Evolutionary conservation across 2,888 invertebrate genomes (phyloP), one percentile per base, ranked within the genome.

Genomic region (Aphidius colemani): DNA sequence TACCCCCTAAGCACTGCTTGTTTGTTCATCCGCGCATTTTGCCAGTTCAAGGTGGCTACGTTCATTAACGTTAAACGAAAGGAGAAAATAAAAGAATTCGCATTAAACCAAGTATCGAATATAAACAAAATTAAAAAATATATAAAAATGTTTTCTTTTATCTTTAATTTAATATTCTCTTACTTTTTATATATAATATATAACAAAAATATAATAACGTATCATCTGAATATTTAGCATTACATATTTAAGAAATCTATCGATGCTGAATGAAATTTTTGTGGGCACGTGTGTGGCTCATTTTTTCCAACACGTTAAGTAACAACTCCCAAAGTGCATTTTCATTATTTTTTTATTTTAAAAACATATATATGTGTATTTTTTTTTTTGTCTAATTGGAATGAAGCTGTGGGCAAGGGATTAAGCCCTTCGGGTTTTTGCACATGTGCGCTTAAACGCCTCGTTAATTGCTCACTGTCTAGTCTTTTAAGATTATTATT

Each of bases 31-130:
- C 77, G 77, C 30, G 30, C 30, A 5, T 30, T 76, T 79, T 77
- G 76, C 77, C 79, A 75, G 76, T 80, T 80, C 78, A 80, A 80
- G 80, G 80, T 80, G 79, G 79, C 75, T 77, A 76, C 78, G 75
- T 76, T 80, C 79, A 78, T 79, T 79, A 79, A 73, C 74, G 73
- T 58, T 46, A 58, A 67, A 64, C 64, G 63, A 49, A 53, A 41
- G 55, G 43, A 51, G 49, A 61, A 53, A 48, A 56, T 49, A 50
- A 48, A 48, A 41, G 41, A 61, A 30, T 30, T 30, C 5, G 5
- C 30, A 30, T 30, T 30, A 30, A 5, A 30, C 30, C 30, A 30
- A 30, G 30, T 30, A 30, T 30, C 30, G 30, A 2, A 30, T 30
- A 30, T 5, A 30, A 30, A 30, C 5, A 30, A 30, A 30, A 30